Base-by-base conservation (phyloP, 2,113 vertebrate species). In the Monopterus albus region DNA sequence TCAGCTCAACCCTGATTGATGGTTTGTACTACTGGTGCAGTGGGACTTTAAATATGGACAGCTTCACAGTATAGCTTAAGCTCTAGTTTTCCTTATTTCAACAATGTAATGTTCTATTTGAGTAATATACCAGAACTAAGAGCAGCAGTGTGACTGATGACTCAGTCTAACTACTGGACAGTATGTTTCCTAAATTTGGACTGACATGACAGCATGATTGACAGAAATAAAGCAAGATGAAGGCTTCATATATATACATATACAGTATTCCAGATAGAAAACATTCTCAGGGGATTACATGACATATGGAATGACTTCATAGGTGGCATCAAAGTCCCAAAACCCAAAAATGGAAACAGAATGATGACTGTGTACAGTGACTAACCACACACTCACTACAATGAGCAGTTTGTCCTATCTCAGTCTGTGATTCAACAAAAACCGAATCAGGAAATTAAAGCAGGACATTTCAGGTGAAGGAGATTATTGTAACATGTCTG, bases 161-260 rank as follows among this genome's bases (percentile, higher is more conserved):
- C 38, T 33, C 26, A 15, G 12, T 60, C 49, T 4, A 39, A 59
- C 23, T 58, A 25, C 36, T 56, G 36, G 23, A 20, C 31, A 25
- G 31, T n/a, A 38, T 14, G 35, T 3, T 2, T 43, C 13, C 66
- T 86, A 75, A 70, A 70, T 77, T 70, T 74, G 79, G 51, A 31
- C 33, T 21, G 62, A 49, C 47, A 17, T 61, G 69, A 47, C 64
- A 53, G 57, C 43, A 29, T 38, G 59, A 73, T 7, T 74, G 59
- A 72, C 35, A 46, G 49, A 66, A 29, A 49, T 35, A 26, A 76
- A 29, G 11, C 39, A 13, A 49, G 46, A 50, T 35, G 23, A 43
- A 52, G 60, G 9, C 23, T 45, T 49, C 31, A n/a, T 72, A 58
- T 46, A 26, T 47, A 23, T n/a, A n/a, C n/a, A n/a, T n/a, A 63